Conservation (phyloP, 35 echinoderm and acorn worm genomes). For the Strongylocentrotus purpuratus region DNA sequence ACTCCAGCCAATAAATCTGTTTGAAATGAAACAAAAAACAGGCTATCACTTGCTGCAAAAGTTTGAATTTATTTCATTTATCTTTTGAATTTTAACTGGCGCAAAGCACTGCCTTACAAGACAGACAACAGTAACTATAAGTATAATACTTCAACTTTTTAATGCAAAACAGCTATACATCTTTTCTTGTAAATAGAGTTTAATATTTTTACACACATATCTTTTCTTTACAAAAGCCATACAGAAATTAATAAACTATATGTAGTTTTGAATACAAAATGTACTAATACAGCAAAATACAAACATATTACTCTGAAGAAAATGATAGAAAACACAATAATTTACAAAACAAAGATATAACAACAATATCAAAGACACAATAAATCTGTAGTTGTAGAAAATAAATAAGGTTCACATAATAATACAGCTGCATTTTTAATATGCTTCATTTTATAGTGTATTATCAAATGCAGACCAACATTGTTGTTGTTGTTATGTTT, state of each 20-base stretch:
- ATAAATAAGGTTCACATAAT: no score
- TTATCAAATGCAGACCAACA: no score
- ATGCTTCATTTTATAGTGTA: no score
- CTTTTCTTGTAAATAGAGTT: conserved; percentile 3
- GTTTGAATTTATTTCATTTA: background rate
- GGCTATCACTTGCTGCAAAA: background rate
- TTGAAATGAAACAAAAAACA: no score
- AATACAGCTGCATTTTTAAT: no score
- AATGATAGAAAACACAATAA: background rate
- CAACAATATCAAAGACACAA: background rate
- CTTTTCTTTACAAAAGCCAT: background rate
- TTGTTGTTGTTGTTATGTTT: no score
- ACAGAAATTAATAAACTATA: background rate
- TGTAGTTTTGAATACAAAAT: background rate
- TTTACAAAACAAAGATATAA: background rate
- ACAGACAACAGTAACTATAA: no score
- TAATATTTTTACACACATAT: background rate
- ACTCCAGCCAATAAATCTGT: no score
- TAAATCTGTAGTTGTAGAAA: no score
- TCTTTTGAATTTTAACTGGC: background rate
- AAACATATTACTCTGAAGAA: background rate
- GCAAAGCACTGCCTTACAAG: no score
- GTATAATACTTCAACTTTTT: background rate
- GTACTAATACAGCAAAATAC: background rate
- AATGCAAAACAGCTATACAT: background rate